Conservation (phyloP, 2,797 vertebrate species). For the Coregonus sp. region DNA sequence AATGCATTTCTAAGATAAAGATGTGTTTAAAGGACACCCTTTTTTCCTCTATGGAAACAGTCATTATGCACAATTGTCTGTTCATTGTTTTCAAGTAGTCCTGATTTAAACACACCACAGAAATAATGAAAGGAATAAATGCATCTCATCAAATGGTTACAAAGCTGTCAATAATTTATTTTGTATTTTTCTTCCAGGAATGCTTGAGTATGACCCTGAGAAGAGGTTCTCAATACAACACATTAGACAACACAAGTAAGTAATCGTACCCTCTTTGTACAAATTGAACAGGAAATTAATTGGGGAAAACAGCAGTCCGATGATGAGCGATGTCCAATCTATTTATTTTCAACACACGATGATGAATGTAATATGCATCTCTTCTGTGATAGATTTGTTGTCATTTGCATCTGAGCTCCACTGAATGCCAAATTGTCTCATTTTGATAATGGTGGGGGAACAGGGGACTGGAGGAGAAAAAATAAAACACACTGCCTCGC, state of each 20-base stretch:
- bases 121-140: neutral
- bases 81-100: neutral
- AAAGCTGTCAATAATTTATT: neutral
- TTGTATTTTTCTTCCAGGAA: slow-evolving; percentile 65
- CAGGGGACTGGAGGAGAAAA: neutral
- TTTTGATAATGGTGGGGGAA: slow-evolving; percentile 1
- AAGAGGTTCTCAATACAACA: slow-evolving; percentile 87
- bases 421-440: neutral
- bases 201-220: slow-evolving; percentile 85
- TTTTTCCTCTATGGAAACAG: neutral
- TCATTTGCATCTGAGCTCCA: slow-evolving; percentile 14
- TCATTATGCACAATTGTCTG: neutral
- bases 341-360: neutral
- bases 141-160: neutral
- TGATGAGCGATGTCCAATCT: neutral
- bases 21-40: neutral
- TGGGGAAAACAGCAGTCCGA: slow-evolving; percentile 5
- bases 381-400: slow-evolving; percentile 7
- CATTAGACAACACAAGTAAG: slow-evolving; percentile 85
- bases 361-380: neutral
- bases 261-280: slow-evolving; percentile 27
- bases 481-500: neutral
- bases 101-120: neutral
- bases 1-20: too few relatives aligned
- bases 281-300: slow-evolving; percentile 28